These are phyloP conservation scores for Anser cygnoides DNA, from an alignment of 2,113 vertebrate species.

Conservation along the genomic window DNA sequence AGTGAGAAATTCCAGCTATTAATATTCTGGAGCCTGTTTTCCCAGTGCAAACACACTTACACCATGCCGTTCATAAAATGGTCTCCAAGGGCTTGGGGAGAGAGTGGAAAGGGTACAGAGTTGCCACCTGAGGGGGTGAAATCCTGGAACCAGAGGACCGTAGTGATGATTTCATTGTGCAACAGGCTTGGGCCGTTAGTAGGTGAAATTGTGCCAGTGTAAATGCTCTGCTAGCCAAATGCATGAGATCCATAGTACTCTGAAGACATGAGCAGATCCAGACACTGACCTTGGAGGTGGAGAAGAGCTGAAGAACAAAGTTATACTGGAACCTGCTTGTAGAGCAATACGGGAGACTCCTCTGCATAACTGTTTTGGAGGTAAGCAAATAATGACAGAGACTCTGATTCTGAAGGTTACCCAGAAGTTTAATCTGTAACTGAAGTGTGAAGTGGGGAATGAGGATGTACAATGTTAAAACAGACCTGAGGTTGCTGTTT, in stretches of 20 bases:
- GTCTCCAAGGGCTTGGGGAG: background rate
- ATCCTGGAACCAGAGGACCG: background rate
- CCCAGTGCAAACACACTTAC: background rate
- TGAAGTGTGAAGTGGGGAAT: background rate
- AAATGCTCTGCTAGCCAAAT: background rate
- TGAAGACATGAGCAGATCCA: background rate
- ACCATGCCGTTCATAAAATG: background rate
- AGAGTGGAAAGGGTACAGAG: background rate
- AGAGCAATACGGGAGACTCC: background rate
- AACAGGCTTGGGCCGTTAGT: background rate
- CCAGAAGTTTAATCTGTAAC: background rate
- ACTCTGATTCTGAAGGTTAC: no score
- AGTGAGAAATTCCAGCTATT: background rate
- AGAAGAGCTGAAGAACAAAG: background rate
- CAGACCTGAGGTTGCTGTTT: background rate
- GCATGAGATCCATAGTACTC: background rate
- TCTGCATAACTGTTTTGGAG: background rate
- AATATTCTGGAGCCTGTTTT: background rate
- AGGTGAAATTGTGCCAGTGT: background rate
- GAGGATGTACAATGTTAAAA: background rate
- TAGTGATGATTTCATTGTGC: background rate
- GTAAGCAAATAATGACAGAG: background rate
- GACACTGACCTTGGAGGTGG: background rate
- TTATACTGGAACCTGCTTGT: background rate
- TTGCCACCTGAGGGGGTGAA: background rate